These are phyloP conservation scores for Emydura subglobosa DNA, from an alignment of 2,113 vertebrate species.

Conservation along the genomic window DNA sequence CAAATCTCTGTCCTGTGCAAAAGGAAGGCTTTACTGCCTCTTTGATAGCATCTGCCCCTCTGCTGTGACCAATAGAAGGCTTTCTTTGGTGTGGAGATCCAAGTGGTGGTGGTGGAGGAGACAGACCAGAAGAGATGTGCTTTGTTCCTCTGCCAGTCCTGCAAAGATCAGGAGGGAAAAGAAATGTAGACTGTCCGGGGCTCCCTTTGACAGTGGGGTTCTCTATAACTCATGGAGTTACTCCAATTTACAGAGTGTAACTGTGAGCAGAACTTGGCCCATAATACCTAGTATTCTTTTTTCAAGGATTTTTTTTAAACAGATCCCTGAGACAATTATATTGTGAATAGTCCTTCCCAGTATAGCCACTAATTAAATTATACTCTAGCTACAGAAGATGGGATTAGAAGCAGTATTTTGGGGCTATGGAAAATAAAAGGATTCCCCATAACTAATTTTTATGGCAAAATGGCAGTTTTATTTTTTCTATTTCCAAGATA, in stretches of 20 bases:
- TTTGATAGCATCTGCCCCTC: neutral
- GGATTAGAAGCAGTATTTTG: neutral
- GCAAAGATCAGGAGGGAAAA: neutral
- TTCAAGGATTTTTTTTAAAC: neutral
- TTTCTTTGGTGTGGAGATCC: neutral
- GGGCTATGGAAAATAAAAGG: neutral
- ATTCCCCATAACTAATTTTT: neutral
- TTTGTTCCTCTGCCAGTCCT: neutral
- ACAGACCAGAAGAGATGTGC: neutral
- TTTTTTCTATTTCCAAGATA: neutral
- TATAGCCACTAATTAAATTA: neutral
- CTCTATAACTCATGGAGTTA: neutral
- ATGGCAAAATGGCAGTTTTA: neutral
- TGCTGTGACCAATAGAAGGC: rapidly evolving
- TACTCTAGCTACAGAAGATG: neutral
- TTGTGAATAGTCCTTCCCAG: neutral
- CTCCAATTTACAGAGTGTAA: neutral
- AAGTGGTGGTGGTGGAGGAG: neutral
- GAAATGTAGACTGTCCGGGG: neutral
- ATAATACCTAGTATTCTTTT: neutral
- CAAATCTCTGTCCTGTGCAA: neutral
- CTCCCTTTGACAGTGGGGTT: neutral
- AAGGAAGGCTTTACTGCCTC: neutral
- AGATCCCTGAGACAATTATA: neutral
- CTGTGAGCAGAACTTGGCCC: neutral